Conservation (phyloP, 2,888 invertebrate genomes). For the Sphecodes monilicornis region DNA sequence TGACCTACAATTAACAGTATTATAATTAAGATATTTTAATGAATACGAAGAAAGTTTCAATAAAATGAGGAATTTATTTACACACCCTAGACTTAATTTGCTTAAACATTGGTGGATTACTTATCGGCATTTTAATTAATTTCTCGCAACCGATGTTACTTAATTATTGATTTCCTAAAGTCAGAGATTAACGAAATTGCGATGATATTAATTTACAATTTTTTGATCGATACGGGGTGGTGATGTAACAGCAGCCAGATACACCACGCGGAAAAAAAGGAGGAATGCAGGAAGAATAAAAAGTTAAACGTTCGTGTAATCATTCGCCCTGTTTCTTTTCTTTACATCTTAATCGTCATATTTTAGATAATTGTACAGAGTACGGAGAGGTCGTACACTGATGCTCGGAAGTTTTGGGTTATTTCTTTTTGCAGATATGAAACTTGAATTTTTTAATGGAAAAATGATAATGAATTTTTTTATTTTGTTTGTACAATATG, state of each 20-base stretch:
- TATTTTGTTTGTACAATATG: not conserved
- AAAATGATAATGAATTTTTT: not conserved
- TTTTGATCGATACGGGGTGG: conserved; percentile 22
- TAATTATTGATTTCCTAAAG: conserved; percentile 24
- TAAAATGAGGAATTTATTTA: not conserved
- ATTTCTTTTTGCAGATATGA: not conserved
- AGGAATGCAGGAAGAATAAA: not conserved
- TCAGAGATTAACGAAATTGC: conserved; percentile 22
- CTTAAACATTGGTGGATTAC: not conserved
- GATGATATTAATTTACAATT: conserved; percentile 37
- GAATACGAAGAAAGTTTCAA: not conserved
- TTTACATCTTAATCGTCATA: not conserved
- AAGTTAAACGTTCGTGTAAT: not conserved
- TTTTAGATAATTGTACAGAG: not conserved
- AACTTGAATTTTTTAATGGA: not conserved
- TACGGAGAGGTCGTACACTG: not conserved
- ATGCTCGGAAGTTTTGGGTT: not conserved
- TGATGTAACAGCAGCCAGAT: conserved; percentile 42
- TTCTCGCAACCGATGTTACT: conserved; percentile 1
- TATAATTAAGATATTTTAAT: not conserved
- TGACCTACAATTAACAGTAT: not conserved
- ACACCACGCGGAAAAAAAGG: conserved; percentile 4
- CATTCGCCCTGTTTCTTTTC: not conserved
- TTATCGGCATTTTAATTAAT: conserved; percentile 19
- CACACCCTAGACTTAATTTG: not conserved